Evolutionary conservation across 2,888 invertebrate genomes (phyloP).

Genomic region (Ryuthela nishihirai): DNA sequence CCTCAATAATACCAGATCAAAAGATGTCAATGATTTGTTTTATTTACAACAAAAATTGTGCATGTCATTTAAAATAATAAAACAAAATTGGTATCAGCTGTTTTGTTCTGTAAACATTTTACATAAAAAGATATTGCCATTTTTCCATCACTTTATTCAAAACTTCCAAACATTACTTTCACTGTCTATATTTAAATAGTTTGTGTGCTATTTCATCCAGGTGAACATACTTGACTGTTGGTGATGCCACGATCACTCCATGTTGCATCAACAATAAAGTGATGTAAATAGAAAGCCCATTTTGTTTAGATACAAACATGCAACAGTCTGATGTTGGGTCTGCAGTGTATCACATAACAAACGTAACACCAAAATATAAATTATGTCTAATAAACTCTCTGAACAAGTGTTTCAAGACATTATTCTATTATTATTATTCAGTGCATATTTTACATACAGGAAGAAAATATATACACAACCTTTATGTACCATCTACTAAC

Average conservation of each 20-base stretch:
- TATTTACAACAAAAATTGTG: constrained; percentile 40
- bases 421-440: constrained; percentile 18
- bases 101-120: constrained; percentile 3
- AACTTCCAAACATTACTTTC: constrained; percentile 25
- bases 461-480: constrained; percentile 32
- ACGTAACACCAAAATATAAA: constrained; percentile 40
- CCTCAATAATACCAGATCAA: not conserved
- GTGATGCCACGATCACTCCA: constrained; percentile 1
- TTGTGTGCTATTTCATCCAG: not conserved
- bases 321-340: constrained; percentile 6
- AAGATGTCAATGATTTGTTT: constrained; percentile 29
- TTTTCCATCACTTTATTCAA: constrained; percentile 34
- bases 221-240: not conserved
- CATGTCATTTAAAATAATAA: constrained; percentile 31
- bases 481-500: constrained; percentile 13
- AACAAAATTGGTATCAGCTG: constrained; percentile 15
- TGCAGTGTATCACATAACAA: constrained; percentile 33
- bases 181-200: not conserved
- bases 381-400: constrained; percentile 38
- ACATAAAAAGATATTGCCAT: constrained; percentile 39
- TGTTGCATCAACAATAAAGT: constrained; percentile 17
- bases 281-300: constrained; percentile 35
- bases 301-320: constrained; percentile 10
- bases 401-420: constrained; percentile 25
- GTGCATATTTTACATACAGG: constrained; percentile 35